Evolutionary conservation across 2,888 invertebrate species (phyloP), one percentile per base, ranked within the genome.

Genomic region (Alsophila aescularia): DNA sequence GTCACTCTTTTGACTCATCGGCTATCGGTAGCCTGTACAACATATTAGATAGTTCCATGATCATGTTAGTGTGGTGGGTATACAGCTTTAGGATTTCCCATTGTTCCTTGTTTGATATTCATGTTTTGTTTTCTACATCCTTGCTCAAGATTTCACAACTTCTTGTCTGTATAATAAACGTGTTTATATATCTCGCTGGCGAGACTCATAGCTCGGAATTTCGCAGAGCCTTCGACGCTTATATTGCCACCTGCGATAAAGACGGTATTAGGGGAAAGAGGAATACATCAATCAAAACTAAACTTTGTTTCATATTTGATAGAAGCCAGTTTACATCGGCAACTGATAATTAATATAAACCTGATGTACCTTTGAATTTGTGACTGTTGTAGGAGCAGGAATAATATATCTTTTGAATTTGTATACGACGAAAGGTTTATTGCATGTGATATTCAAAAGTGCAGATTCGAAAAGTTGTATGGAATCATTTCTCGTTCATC

Each of bases 201-300:
- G 52, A 57, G 63, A 62, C 66, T 73, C 66, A 66, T 68, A 67
- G 72, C 73, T 71, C 64, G 71, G 72, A 74, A 79, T 83, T 83
- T 79, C 77, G 73, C 77, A 74, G 68, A 76, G 73, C 70, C 74
- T 73, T 75, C 53, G 37, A n/a, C 66, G 72, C 73, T 74, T 72
- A 77, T 75, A 76, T 73, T 77, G 73, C 79, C 79, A 79, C 81
- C 80, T 79, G 79, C 77, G 77, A 82, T 82, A 79, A 79, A 76
- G 72, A 63, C 55, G 64, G 73, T 77, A 73, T 79, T 76, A 72
- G 64, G 69, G 62, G 56, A 67, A 70, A 61, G 43, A 44, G 43
- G 62, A 49, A 52, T 48, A 48, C 7, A 41, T 10, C 51, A 55
- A 36, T 44, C 58, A 2, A 79, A 77, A 71, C 35, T 40, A 42